phyloP scores from a whole-genome alignment of 2,113 vertebrate genomes.

The Crocuta crocuta region DNA sequence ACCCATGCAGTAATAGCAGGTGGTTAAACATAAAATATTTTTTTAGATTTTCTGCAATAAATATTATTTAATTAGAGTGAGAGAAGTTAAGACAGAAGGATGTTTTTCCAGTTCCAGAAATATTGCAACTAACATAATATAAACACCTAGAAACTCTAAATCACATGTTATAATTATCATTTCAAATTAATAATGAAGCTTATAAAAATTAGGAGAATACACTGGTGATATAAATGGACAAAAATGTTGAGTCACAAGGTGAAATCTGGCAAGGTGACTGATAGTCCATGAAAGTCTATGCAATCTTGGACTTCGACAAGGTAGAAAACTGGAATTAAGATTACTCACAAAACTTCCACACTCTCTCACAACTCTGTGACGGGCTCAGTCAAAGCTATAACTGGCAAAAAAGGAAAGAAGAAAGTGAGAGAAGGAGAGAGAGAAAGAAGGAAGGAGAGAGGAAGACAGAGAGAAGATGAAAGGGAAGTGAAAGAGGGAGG shows the following conservation, averaged over 20 bases:
- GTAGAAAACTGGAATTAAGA: neutral
- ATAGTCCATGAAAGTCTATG: neutral
- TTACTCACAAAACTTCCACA: neutral
- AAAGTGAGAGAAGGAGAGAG: fast-evolving
- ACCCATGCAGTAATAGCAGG: neutral
- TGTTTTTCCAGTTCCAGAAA: neutral
- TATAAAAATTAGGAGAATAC: neutral
- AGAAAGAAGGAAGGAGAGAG: fast-evolving
- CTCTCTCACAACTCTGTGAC: neutral
- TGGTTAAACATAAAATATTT: neutral
- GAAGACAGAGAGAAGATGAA: too few species aligned
- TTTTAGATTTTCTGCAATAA: neutral
- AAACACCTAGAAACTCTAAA: neutral
- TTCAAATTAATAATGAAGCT: neutral
- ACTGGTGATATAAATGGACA: neutral
- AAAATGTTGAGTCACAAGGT: neutral
- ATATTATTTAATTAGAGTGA: neutral
- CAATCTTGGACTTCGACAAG: neutral
- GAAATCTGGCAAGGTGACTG: neutral
- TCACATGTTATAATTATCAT: neutral
- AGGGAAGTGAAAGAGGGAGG: fast-evolving
- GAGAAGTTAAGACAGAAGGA: neutral
- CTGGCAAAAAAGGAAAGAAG: neutral
- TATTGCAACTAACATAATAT: neutral
- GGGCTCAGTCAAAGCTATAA: neutral